Conservation (phyloP, 2,888 invertebrate species). For the Campoletis raptor region DNA sequence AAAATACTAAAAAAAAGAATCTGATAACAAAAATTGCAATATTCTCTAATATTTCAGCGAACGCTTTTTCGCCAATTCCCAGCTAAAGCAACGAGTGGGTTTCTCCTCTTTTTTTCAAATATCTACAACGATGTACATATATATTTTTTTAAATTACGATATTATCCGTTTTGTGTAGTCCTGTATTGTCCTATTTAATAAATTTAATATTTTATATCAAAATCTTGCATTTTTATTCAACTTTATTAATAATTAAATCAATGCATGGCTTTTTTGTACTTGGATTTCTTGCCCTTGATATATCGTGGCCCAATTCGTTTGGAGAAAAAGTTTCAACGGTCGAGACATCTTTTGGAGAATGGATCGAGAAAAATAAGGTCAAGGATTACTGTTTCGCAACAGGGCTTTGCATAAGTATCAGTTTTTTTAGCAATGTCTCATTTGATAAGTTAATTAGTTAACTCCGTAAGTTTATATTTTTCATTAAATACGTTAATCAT, state of each 20-base stretch:
- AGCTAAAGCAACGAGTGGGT: neutral
- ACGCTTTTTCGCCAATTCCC: constrained; percentile 40
- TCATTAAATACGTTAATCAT: neutral
- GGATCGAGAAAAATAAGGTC: neutral
- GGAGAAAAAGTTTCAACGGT: neutral
- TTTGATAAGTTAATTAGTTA: neutral
- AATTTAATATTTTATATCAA: constrained; percentile 13
- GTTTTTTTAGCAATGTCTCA: neutral
- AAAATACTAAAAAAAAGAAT: neutral
- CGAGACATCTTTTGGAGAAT: neutral
- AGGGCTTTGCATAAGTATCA: neutral
- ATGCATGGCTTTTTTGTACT: neutral
- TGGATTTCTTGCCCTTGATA: neutral
- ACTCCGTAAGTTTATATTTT: neutral
- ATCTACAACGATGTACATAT: constrained; percentile 12
- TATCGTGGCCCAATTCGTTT: neutral
- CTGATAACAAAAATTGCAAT: constrained; percentile 28
- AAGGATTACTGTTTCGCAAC: neutral
- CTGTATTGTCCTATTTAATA: constrained; percentile 56
- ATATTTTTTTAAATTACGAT: constrained; percentile 4
- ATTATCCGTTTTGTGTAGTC: constrained; percentile 56
- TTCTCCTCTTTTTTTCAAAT: neutral
- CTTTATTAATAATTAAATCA: neutral
- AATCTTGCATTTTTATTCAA: neutral
- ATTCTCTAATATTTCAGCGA: constrained; percentile 45